phyloP scores from a whole-genome alignment of 2,888 invertebrate genomes.

The Pollenia angustigena region DNA sequence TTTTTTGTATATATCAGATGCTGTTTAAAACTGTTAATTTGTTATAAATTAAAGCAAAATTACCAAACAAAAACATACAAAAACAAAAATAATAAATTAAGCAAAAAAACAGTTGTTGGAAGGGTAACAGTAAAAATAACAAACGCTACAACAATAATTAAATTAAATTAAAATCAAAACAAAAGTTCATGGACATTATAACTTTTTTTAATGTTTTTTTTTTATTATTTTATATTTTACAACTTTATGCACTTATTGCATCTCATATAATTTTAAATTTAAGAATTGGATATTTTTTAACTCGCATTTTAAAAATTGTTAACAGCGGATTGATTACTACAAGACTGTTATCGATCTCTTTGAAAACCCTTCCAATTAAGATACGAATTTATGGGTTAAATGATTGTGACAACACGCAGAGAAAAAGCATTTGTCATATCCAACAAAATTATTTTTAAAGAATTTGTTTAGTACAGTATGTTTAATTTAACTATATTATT shows the following conservation, averaged over 20 bases:
- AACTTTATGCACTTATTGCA: background rate
- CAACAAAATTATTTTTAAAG: no score
- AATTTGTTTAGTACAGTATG: no score
- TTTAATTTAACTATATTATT: no score
- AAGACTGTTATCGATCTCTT: no score
- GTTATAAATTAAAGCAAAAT: slow-evolving; percentile 65
- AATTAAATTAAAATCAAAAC: slow-evolving; percentile 50
- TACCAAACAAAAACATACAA: slow-evolving; percentile 8
- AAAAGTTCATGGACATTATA: slow-evolving; percentile 64
- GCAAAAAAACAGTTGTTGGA: slow-evolving; percentile 53
- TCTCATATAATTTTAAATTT: no score
- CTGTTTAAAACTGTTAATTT: slow-evolving; percentile 72
- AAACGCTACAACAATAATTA: slow-evolving; percentile 49
- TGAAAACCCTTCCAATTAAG: no score
- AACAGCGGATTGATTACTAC: no score
- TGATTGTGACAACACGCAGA: no score
- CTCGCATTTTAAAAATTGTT: no score
- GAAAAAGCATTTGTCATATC: no score
- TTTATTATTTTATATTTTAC: background rate
- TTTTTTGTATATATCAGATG: slow-evolving; percentile 63
- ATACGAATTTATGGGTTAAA: no score
- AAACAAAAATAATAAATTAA: slow-evolving; percentile 5
- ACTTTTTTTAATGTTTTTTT: slow-evolving; percentile 5
- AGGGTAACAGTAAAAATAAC: slow-evolving; percentile 39
- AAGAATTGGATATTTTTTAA: no score